Base-by-base conservation (phyloP, 2,113 vertebrate species). In the Oncorhynchus masou region DNA sequence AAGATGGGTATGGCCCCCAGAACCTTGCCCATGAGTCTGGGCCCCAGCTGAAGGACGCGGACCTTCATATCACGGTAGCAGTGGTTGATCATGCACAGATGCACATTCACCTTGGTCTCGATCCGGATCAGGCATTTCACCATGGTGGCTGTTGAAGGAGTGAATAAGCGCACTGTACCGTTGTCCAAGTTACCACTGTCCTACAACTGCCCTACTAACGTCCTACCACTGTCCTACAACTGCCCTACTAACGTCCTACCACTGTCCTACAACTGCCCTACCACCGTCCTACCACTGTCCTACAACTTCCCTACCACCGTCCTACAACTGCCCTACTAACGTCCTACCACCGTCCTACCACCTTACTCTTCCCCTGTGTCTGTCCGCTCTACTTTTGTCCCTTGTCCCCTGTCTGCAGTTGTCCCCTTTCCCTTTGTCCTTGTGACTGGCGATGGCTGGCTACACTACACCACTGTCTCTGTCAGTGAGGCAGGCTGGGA, bases 61-160 rank as follows among this genome's bases (percentile, higher is more conserved):
- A 99, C 94, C 51, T 89, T 90, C 76, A 97, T 93, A 24, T 90
- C 94, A 22, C 96, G 93, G 83, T 92, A 95, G 87, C 97, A 98
- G 83, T 97, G 96, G 85, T 99, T 99, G 82, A 97, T 91, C 91
- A 99, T 88, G 66, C 95, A 93, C 84, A 99, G 89, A 86, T 95
- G 95, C 76, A 98, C 95, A 0, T 88, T 96, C 82, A 98, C 96
- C 88, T 94, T 94, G 78, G 97, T 99, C 79, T 85, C 94, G 59
- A 98, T 99, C 88, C 88, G 91, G 24, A 99, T 90, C 83, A 99
- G 92, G 89, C 95, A 97, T 91, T 96, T 97, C 83, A 96, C 97
- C 97, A 97, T 98, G 92, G 71, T 6, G 72, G 75, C 71, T 64
- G 74, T 25, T 57, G 25, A 19, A 24, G 11, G 24, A 62, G 25